Conservation (phyloP, 53 echinoderm and acorn worm species). For the Stichopus horrens region DNA sequence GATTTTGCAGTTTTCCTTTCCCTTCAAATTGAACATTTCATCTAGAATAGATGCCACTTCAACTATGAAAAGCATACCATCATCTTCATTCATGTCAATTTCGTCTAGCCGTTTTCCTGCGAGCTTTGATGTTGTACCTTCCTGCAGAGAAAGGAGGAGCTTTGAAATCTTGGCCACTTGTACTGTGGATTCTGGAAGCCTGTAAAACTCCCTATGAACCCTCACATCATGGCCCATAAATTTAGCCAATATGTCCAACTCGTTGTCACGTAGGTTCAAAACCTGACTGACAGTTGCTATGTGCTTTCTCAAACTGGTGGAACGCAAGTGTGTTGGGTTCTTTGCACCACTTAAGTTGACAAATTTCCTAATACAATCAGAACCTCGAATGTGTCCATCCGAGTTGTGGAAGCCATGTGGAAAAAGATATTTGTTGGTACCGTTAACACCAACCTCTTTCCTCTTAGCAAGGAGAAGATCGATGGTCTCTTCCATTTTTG, state of each 20-base stretch:
- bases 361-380: conserved; percentile 58
- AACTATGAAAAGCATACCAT: conserved; percentile 19
- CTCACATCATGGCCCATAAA: conserved; percentile 74
- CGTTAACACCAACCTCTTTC: conserved; percentile 6
- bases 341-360: conserved; percentile 56
- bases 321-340: conserved; percentile 51
- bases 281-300: conserved; percentile 66
- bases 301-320: conserved; percentile 66
- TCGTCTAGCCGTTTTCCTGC: conserved; percentile 63
- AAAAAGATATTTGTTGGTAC: conserved; percentile 46
- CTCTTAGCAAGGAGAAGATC: not conserved
- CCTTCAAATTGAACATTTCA: not conserved
- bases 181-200: conserved; percentile 64
- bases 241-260: conserved; percentile 67
- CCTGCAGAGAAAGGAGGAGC: conserved; percentile 61
- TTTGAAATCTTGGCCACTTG: conserved; percentile 76
- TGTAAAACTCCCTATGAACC: conserved; percentile 66
- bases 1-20: not conserved
- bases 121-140: conserved; percentile 39
- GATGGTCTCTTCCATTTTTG: conserved; percentile 47
- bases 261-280: conserved; percentile 69
- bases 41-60: not conserved
- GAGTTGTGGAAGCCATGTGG: conserved; percentile 34
- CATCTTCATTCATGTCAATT: conserved; percentile 51
- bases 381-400: conserved; percentile 56